Conservation (phyloP, 2,888 invertebrate species). For the Polydrusus cervinus region DNA sequence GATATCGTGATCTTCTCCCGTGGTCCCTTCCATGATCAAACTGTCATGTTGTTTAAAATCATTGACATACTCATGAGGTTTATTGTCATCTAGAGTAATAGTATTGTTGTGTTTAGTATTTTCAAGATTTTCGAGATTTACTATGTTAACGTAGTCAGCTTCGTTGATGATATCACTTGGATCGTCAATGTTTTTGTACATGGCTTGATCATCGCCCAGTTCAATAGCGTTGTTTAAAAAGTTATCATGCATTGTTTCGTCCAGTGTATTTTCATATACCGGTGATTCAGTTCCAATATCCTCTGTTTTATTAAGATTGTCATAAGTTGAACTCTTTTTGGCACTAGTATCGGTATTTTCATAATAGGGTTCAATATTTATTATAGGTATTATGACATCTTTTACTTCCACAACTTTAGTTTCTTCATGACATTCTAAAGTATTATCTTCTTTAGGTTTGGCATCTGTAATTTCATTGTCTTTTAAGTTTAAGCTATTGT, state of each 20-base stretch:
- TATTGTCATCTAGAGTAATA: background rate
- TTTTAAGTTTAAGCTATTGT: slow-evolving; percentile 14
- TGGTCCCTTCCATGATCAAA: slow-evolving; percentile 4
- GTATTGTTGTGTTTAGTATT: slow-evolving; percentile 57
- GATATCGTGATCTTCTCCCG: slow-evolving; percentile 53
- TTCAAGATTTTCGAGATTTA: slow-evolving; percentile 61
- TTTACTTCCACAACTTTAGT: background rate
- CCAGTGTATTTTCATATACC: slow-evolving; percentile 27
- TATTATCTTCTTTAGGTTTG: background rate
- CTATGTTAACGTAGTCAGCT: slow-evolving; percentile 63
- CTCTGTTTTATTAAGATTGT: slow-evolving; percentile 3
- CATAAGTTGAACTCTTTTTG: slow-evolving; percentile 24
- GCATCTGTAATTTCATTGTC: background rate
- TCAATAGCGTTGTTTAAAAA: background rate
- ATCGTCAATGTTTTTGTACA: slow-evolving; percentile 20
- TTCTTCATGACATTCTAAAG: slow-evolving; percentile 1
- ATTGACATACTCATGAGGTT: slow-evolving; percentile 19
- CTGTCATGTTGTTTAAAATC: slow-evolving; percentile 16
- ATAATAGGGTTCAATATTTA: slow-evolving; percentile 3
- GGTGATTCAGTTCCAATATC: background rate
- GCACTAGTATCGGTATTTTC: slow-evolving; percentile 13
- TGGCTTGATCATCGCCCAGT: background rate
- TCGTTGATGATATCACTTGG: slow-evolving; percentile 58
- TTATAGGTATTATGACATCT: background rate
- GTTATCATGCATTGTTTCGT: background rate